Conservation (phyloP, 2,888 invertebrate species). For the Agrypnus murinus region DNA sequence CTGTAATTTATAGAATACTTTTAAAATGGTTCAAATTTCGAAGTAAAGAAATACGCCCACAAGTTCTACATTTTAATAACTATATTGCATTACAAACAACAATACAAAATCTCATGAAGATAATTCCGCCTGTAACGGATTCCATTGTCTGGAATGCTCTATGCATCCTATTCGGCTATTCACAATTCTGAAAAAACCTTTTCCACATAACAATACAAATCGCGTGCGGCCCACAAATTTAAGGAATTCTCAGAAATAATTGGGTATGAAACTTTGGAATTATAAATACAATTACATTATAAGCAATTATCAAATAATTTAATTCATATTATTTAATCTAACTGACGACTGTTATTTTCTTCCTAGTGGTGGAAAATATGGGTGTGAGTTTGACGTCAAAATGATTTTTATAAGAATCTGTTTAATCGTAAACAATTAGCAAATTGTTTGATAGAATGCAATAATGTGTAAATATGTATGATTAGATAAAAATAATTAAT, state of each 20-base stretch:
- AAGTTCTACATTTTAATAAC: too few relatives aligned
- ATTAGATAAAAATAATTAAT: background rate
- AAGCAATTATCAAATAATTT: too few relatives aligned
- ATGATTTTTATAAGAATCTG: background rate
- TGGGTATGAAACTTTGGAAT: background rate
- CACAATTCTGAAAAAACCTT: too few relatives aligned
- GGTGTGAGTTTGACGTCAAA: constrained; percentile 3
- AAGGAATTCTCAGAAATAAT: background rate
- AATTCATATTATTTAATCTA: too few relatives aligned
- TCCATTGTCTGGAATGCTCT: too few relatives aligned
- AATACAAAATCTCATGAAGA: too few relatives aligned
- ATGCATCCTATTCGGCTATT: too few relatives aligned
- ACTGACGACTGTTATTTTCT: background rate
- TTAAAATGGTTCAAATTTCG: too few relatives aligned
- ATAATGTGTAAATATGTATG: background rate
- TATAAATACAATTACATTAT: background rate
- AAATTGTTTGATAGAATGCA: background rate
- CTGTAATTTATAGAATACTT: too few relatives aligned
- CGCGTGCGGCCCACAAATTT: background rate
- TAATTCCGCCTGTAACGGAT: too few relatives aligned
- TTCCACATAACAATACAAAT: background rate
- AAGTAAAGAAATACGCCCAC: too few relatives aligned
- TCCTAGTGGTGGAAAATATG: constrained; percentile 1
- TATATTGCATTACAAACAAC: too few relatives aligned
- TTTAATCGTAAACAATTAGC: constrained; percentile 1